A percentile compares a stretch with the other conserved stretches of the same genome.
Conservation (phyloP, 35 echinoderm and acorn worm species). For the Ptychodera flava region DNA sequence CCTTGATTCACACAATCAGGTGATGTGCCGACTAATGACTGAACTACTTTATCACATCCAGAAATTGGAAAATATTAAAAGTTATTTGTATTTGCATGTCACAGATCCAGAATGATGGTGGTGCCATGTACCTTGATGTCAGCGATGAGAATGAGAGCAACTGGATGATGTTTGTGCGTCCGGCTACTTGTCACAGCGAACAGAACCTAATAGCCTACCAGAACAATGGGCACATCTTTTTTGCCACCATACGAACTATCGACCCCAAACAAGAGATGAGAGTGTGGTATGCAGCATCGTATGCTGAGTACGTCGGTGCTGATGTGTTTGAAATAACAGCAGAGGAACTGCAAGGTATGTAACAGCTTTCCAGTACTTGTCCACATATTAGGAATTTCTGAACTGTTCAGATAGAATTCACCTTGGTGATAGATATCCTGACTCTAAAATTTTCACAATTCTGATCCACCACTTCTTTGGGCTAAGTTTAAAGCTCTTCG, state of each 20-base stretch:
- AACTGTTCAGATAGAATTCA: no score
- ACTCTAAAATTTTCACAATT: no score
- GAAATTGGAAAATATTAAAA: no score
- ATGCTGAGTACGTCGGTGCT: conserved; percentile 64
- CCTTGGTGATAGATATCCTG: no score
- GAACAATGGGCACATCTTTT: conserved; percentile 64
- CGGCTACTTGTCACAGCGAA: conserved; percentile 70
- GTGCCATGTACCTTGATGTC: conserved; percentile 58
- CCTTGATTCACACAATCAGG: no score
- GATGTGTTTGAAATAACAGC: conserved; percentile 76
- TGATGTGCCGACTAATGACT: no score
- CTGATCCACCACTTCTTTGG: no score
- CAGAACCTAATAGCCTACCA: conserved; percentile 94
- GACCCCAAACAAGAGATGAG: conserved; percentile 70
- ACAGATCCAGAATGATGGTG: conserved; percentile 37
- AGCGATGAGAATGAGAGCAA: conserved; percentile 79
- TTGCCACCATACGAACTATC: conserved; percentile 84
- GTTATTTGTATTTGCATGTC: no score
- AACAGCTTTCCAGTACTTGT: no score
- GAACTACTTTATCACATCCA: no score
- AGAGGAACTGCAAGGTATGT: conserved; percentile 81
- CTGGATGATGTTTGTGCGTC: conserved; percentile 94
- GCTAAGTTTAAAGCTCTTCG: no score
- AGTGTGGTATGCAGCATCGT: conserved; percentile 91
- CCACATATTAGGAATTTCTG: no score